A percentile compares a stretch with the other conserved stretches of the same genome.
Conservation (phyloP, 2,113 vertebrate genomes). For the Semicossyphus pulcher region DNA sequence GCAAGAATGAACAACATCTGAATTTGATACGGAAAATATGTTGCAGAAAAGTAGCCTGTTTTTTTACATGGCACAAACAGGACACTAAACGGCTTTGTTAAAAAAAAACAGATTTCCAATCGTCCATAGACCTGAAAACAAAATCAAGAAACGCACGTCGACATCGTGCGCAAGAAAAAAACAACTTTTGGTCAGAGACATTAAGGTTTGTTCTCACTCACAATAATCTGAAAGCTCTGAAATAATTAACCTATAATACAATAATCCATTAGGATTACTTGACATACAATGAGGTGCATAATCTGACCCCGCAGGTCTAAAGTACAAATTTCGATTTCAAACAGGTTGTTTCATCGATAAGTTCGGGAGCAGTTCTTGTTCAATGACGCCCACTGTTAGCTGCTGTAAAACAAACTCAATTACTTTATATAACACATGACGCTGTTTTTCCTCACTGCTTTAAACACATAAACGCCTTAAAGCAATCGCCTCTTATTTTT, state of each 20-base stretch:
- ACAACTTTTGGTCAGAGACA: neutral
- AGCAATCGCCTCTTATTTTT: neutral
- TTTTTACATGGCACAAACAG: neutral
- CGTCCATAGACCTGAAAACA: no score
- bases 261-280: no score
- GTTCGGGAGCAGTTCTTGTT: neutral
- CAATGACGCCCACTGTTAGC: neutral
- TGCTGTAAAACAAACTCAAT: neutral
- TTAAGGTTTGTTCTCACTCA: slow-evolving; percentile 8
- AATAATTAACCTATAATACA: neutral
- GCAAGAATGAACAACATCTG: neutral
- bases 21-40: neutral
- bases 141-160: neutral
- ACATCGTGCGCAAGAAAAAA: neutral
- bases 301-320: neutral
- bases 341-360: neutral
- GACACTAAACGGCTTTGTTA: no score
- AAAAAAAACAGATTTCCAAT: no score
- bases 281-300: neutral
- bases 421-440: neutral
- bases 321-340: neutral
- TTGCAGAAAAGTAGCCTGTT: neutral
- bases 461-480: neutral
- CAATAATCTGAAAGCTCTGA: neutral
- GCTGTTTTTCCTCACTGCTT: neutral